A percentile compares a stretch with the other conserved stretches of the same genome.
Evolutionary conservation across 2,113 vertebrate species (phyloP).

Genomic region (Ginglymostoma cirratum): DNA sequence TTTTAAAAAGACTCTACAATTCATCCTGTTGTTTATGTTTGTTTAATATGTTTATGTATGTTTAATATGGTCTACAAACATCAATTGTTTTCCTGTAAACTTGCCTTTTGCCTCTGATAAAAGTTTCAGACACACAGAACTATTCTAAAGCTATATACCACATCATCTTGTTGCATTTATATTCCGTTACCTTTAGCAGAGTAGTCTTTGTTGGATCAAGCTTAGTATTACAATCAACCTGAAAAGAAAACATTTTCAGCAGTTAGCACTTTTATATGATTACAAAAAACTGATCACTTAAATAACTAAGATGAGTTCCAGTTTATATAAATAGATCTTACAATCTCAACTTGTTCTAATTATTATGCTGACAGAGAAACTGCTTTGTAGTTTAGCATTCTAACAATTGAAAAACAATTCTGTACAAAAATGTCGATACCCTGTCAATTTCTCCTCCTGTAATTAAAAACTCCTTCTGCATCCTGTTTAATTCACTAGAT

Average conservation of each 20-base stretch:
- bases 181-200: conserved; percentile 60
- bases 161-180: neutral
- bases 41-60: too few species aligned
- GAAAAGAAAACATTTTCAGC: conserved; percentile 24
- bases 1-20: neutral
- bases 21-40: too few species aligned
- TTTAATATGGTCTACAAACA: too few species aligned
- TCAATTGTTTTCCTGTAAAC: neutral
- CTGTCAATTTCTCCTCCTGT: neutral
- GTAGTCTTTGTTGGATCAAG: conserved; percentile 71
- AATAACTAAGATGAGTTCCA: too few species aligned
- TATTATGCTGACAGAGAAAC: neutral
- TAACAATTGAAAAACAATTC: neutral
- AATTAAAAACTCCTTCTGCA: too few species aligned
- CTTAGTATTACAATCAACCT: conserved; percentile 74
- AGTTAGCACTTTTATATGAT: neutral
- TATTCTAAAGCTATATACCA: neutral
- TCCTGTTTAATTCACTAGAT: neutral
- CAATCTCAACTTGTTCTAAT: neutral
- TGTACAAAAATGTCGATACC: too few species aligned
- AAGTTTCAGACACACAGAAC: neutral
- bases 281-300: neutral
- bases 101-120: neutral
- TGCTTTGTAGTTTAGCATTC: neutral
- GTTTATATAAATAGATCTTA: neutral